Evolutionary conservation across 37 sponge, comb jelly and placozoan genomes (phyloP).

Genomic region (Chondrilla cf. caribensis): DNA sequence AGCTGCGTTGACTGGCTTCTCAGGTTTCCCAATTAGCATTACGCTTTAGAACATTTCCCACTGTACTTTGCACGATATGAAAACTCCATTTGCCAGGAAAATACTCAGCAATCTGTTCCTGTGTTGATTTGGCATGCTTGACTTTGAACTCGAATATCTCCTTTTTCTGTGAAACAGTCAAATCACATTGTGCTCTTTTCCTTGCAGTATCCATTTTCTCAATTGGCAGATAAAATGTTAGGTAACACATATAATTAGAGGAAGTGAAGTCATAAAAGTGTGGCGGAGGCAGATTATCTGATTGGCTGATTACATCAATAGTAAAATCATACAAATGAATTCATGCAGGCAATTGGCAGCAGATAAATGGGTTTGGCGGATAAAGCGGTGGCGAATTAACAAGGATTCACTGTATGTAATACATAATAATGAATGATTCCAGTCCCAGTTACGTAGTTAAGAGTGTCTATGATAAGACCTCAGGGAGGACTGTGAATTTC

Average conservation of each 20-base stretch:
- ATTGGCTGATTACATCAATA: background rate
- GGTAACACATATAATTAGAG: conserved; percentile 4
- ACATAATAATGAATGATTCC: too few relatives aligned
- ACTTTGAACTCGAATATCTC: background rate
- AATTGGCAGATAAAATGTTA: conserved; percentile 9
- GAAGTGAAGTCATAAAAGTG: conserved; percentile 7
- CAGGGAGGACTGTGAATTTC: too few relatives aligned
- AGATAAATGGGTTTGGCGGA: too few relatives aligned
- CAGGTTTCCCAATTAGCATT: background rate
- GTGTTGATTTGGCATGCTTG: background rate
- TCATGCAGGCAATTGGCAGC: too few relatives aligned
- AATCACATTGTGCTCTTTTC: background rate
- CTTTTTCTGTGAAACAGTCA: background rate
- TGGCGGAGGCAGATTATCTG: background rate
- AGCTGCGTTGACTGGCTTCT: background rate
- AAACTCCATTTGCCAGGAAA: conserved; percentile 4
- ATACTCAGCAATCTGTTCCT: background rate
- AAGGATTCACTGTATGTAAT: too few relatives aligned
- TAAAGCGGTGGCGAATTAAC: too few relatives aligned
- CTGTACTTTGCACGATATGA: conserved; percentile 1
- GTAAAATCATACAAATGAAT: too few relatives aligned
- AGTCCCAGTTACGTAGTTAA: too few relatives aligned
- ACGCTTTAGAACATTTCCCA: conserved; percentile 4
- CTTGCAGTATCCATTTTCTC: conserved; percentile 1
- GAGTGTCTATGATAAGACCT: too few relatives aligned